Conservation (phyloP, 2,888 invertebrate species). For the Mamestra brassicae region DNA sequence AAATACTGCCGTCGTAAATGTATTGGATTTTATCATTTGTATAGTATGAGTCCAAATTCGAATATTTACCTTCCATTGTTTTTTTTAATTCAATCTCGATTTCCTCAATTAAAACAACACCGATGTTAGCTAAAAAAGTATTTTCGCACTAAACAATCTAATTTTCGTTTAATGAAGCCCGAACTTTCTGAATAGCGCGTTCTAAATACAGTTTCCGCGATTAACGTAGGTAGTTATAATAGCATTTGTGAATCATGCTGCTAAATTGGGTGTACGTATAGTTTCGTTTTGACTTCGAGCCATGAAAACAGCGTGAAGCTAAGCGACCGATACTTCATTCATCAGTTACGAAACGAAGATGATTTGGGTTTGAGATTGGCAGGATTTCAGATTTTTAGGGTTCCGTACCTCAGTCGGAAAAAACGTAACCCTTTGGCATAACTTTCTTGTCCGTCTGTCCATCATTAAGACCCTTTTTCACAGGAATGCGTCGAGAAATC, state of each 20-base stretch:
- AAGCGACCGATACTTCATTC: too few relatives aligned
- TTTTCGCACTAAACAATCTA: not conserved
- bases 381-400: too few relatives aligned
- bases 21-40: not conserved
- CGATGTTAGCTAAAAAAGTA: not conserved
- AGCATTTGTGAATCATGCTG: conserved; percentile 67
- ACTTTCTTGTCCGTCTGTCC: too few relatives aligned
- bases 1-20: not conserved
- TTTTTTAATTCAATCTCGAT: not conserved
- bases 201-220: conserved; percentile 61
- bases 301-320: conserved; percentile 12
- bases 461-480: too few relatives aligned
- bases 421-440: too few relatives aligned
- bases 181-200: conserved; percentile 36
- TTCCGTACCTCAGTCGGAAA: too few relatives aligned
- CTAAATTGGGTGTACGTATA: conserved; percentile 45
- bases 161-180: conserved; percentile 27
- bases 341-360: too few relatives aligned
- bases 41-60: not conserved
- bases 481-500: too few relatives aligned
- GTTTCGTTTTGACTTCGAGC: conserved; percentile 8
- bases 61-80: conserved; percentile 16
- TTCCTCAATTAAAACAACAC: conserved; percentile 14
- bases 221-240: conserved; percentile 64
- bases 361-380: too few relatives aligned